Evolutionary conservation across 2,113 vertebrate species (phyloP).

Genomic region (Seriola dumerili): DNA sequence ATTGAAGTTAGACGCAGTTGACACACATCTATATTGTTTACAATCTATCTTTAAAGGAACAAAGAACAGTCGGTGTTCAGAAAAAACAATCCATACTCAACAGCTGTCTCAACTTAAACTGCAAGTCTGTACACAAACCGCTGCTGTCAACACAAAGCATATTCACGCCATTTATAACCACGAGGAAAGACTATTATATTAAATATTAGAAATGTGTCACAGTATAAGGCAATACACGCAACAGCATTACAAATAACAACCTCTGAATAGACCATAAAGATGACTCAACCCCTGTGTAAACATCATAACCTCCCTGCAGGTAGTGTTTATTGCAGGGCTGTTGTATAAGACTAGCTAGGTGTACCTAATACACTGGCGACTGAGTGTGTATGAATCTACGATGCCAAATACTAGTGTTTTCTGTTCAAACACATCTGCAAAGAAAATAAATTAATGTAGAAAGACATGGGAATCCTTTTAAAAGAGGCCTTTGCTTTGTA

Average conservation of each 20-base stretch:
- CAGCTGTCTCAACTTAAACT: neutral
- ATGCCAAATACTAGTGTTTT: neutral
- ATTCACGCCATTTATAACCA: neutral
- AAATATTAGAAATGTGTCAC: neutral
- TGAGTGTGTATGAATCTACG: neutral
- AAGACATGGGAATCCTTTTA: slow-evolving; percentile 32
- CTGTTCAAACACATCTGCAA: slow-evolving; percentile 1
- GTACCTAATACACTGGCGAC: neutral
- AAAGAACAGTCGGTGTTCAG: neutral
- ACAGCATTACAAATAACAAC: neutral
- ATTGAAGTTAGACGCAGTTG: neutral
- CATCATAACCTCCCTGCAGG: neutral
- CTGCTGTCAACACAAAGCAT: neutral
- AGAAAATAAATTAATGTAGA: slow-evolving; percentile 12
- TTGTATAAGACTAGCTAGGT: neutral
- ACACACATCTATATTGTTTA: neutral
- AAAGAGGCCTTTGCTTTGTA: slow-evolving; percentile 32
- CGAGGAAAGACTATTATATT: no score
- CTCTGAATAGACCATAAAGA: neutral
- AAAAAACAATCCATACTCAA: neutral
- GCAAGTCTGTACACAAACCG: neutral
- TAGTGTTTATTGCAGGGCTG: neutral
- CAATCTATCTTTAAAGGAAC: neutral
- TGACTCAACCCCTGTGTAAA: neutral
- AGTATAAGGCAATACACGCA: neutral